A percentile compares a stretch with the other conserved stretches of the same genome.
These are phyloP conservation scores for Esperia sulphurella DNA, from an alignment of 2,888 invertebrate species.

Conservation along the genomic window DNA sequence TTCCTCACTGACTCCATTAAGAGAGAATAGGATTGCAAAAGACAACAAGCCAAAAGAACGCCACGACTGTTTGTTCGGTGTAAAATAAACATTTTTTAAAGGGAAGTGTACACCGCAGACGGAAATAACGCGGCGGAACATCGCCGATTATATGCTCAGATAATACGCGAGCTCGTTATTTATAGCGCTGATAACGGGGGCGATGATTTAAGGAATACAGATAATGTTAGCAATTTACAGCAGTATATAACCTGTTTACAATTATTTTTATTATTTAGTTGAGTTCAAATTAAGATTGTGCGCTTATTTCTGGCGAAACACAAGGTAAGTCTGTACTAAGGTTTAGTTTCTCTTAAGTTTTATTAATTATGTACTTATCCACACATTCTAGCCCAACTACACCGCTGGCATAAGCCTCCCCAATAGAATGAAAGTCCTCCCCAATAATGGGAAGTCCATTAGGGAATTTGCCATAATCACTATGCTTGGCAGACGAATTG, in stretches of 20 bases:
- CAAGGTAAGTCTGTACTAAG: too few relatives aligned
- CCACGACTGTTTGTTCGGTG: slow-evolving; percentile 4
- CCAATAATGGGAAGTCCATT: too few relatives aligned
- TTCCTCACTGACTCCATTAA: background rate
- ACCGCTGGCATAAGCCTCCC: too few relatives aligned
- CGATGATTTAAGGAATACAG: slow-evolving; percentile 70
- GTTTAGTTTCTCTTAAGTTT: too few relatives aligned
- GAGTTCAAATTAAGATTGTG: too few relatives aligned
- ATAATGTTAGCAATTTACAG: slow-evolving; percentile 61
- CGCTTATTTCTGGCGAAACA: too few relatives aligned
- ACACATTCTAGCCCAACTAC: too few relatives aligned
- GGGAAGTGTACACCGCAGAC: slow-evolving; percentile 54
- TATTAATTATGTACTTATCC: too few relatives aligned
- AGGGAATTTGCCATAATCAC: too few relatives aligned
- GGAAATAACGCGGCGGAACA: slow-evolving; percentile 65
- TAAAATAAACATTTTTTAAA: slow-evolving; percentile 52
- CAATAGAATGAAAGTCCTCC: too few relatives aligned
- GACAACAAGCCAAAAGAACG: slow-evolving; percentile 4
- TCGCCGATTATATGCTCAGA: slow-evolving; percentile 63
- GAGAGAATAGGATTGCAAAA: slow-evolving; percentile 5
- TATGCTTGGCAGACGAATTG: too few relatives aligned
- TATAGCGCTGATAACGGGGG: slow-evolving; percentile 59
- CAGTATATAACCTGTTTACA: slow-evolving; percentile 58
- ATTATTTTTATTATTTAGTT: slow-evolving; percentile 35
- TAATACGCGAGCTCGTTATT: slow-evolving; percentile 60